Base-by-base conservation (phyloP, 2,888 invertebrate species). In the Trachelus iudaicus region DNA sequence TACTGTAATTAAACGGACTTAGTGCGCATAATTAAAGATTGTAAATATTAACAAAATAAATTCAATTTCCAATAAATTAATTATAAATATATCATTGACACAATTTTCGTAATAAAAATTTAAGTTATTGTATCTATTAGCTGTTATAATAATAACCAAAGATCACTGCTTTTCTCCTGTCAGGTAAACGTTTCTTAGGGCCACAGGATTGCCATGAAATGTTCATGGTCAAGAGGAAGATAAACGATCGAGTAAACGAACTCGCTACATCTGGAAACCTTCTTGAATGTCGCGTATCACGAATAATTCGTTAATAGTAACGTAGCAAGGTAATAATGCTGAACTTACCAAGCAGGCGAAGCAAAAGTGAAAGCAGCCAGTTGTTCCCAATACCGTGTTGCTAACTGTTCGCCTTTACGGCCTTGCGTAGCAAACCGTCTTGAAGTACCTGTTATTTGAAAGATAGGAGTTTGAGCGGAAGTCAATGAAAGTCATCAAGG, bases 291-390 rank as follows among this genome's bases (percentile, higher is more conserved):
- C 56, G 23, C 56, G 56, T 56, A 56, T 56, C 56, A 56, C 56
- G 23, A 56, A 9, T 56, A 56, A 56, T 23, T 23, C 56, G 56
- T 56, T 23, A 56, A 9, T 56, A 56, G 9, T 56, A 56, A 56
- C 56, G 56, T 56, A 56, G 56, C 56, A 56, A 56, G 23, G 2
- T 56, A 56, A 56, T 56, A 56, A 56, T 9, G 23, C 2, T 23
- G 56, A 71, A 71, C 71, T 71, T 34, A 71, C 71, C 71, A 11
- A 56, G 56, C 34, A 69, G 78, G 75, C 79, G 79, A 76, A 77
- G 84, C 79, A 83, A 85, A 85, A 85, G 85, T 85, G 85, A 85
- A 85, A 85, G 85, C 83, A 76, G 76, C 73, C 69, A 13, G 69
- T 76, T 69, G 75, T 77, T 35, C 75, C 75, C 77, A 76, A 79